Evolutionary conservation across 1,140 invertebrate species (phyloP), one percentile per base, ranked within the genome.

Genomic region (Metopolophium dirhodum): DNA sequence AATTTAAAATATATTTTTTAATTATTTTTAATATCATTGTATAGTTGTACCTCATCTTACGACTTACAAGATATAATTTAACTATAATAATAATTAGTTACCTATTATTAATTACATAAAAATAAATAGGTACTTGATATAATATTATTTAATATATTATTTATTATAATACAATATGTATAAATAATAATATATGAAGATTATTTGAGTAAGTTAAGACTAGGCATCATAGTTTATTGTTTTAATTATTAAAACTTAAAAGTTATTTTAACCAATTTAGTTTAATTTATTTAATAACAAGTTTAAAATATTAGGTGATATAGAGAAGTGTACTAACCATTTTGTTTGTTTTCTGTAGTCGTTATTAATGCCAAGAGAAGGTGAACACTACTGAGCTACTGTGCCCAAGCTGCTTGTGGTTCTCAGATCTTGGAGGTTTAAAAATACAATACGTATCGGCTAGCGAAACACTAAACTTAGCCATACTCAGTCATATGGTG

Each of bases 401-500:
- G 91, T 7, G 37, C 6, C 26, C 77, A 93, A 91, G 85, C 82
- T 85, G 51, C 18, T 83, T 26, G 35, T 45, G 49, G 77, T 93
- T n/a, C 49, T 85, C 35, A 37, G 37, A 30, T 85, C 82, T 86
- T 22, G n/a, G 14, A 14, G 20, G 82, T 86, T 93, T 93, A 93
- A 93, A 93, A 93, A 93, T 93, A 93, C 57, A 86, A 93, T n/a
- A 77, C 41, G 47, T 54, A 54, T 57, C 77, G 82, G 82, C 91
- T 37, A 82, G 47, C 91, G 91, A 85, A 93, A 93, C 47, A 93
- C 51, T 93, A 93, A 93, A 93, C 91, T 93, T 93, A 93, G 91
- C 91, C 91, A 93, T 93, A 93, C 91, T 86, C 91, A 93, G 91
- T 93, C 91, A 93, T 93, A 93, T 86, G 91, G 35, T 83, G 90